Conservation (phyloP, 2,888 invertebrate species). For the Germaria angustata region DNA sequence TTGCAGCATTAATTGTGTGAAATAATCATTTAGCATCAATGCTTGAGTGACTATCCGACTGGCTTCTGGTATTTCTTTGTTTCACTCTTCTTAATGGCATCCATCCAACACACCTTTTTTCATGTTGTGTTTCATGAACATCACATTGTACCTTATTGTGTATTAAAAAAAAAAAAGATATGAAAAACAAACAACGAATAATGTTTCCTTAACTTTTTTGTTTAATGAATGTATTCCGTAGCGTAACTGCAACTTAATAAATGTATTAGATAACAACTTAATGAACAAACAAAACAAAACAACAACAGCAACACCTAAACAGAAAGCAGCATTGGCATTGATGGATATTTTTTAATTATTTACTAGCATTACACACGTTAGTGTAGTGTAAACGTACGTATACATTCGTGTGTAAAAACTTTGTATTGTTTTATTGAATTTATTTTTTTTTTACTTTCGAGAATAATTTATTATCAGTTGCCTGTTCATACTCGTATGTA, state of each 20-base stretch:
- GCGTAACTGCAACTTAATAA: conserved; percentile 43
- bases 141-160: conserved; percentile 7
- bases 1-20: conserved; percentile 32
- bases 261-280: conserved; percentile 50
- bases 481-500: no score
- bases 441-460: background rate
- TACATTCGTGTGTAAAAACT: conserved; percentile 29
- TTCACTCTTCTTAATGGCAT: conserved; percentile 47
- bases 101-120: conserved; percentile 36
- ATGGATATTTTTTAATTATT: conserved; percentile 53
- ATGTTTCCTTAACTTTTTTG: conserved; percentile 47
- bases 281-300: conserved; percentile 26
- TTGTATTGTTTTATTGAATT: conserved; percentile 8
- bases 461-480: conserved; percentile 12
- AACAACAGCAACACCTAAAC: background rate
- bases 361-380: conserved; percentile 26
- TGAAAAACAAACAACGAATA: background rate
- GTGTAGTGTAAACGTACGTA: conserved; percentile 12
- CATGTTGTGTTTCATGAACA: background rate
- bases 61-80: conserved; percentile 42
- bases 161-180: background rate
- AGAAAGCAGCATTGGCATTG: conserved; percentile 46
- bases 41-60: conserved; percentile 20
- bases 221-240: conserved; percentile 17
- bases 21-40: conserved; percentile 49